These are phyloP conservation scores for Paedocypris sp. DNA, from an alignment of 2,113 vertebrate genomes.

Conservation along the genomic window DNA sequence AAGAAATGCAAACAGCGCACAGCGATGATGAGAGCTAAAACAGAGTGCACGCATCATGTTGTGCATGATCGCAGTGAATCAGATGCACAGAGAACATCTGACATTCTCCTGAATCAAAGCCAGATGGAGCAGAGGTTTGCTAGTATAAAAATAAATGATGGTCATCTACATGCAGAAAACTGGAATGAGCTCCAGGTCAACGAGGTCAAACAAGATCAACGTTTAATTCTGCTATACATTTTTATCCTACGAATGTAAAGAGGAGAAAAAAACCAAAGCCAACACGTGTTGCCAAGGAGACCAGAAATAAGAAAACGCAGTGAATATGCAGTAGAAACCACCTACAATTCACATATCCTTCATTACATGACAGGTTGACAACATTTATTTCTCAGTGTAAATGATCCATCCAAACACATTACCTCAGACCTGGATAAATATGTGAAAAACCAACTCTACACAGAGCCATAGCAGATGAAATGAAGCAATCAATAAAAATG, in stretches of 20 bases:
- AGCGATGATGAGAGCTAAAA: background rate
- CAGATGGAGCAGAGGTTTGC: constrained; percentile 24
- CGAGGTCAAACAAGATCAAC: too few relatives aligned
- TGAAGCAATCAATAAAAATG: constrained; percentile 36
- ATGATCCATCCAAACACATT: constrained; percentile 40
- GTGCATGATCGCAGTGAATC: constrained; percentile 24
- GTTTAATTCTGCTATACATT: background rate
- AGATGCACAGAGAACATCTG: constrained; percentile 9
- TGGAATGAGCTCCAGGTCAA: background rate
- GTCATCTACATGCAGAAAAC: background rate
- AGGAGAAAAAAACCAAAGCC: background rate
- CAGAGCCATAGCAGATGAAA: constrained; percentile 18
- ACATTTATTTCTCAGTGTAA: constrained; percentile 41
- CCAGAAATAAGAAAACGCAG: background rate
- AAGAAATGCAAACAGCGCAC: background rate
- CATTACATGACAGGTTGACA: constrained; percentile 36
- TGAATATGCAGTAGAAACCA: constrained; percentile 30
- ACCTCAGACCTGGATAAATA: constrained; percentile 32
- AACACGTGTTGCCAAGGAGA: constrained; percentile 37
- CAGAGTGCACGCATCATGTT: constrained; percentile 17
- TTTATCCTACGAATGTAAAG: background rate
- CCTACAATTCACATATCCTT: constrained; percentile 36
- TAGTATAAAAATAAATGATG: background rate
- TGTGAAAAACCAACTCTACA: constrained; percentile 17
- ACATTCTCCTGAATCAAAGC: constrained; percentile 1